These are phyloP conservation scores for Cotesia glomerata DNA, from an alignment of 1,140 invertebrate genomes.

Conservation along the genomic window DNA sequence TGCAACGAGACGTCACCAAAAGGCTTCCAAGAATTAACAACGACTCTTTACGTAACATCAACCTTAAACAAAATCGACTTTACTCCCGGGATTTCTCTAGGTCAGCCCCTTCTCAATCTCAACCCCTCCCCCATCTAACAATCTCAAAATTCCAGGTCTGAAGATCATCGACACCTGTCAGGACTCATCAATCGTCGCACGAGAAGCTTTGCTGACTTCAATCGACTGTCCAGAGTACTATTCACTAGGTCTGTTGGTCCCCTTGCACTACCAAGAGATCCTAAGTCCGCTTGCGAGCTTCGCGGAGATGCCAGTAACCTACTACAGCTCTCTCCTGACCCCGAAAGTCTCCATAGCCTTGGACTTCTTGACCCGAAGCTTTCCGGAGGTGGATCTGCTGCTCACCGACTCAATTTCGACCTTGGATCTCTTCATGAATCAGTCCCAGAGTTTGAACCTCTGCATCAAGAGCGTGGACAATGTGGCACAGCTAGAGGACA, in stretches of 20 bases:
- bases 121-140: constrained; percentile 9
- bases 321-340: constrained; percentile 46
- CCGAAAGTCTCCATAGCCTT: constrained; percentile 44
- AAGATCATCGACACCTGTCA: constrained; percentile 54
- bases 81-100: constrained; percentile 54
- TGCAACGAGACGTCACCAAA: constrained; percentile 55
- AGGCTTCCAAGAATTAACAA: constrained; percentile 55
- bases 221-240: constrained; percentile 51
- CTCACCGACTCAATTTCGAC: constrained; percentile 36
- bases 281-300: constrained; percentile 49
- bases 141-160: not conserved
- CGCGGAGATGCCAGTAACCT: constrained; percentile 44
- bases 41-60: constrained; percentile 52
- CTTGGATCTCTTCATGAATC: constrained; percentile 41
- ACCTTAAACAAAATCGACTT: constrained; percentile 57
- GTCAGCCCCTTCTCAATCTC: constrained; percentile 37
- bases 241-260: constrained; percentile 47
- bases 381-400: constrained; percentile 47
- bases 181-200: constrained; percentile 49
- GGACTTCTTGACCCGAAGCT: constrained; percentile 46
- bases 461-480: constrained; percentile 48
- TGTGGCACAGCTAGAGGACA: constrained; percentile 29
- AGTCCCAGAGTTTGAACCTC: constrained; percentile 44
- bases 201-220: constrained; percentile 44
- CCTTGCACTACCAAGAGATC: constrained; percentile 39